These are phyloP conservation scores for Endomychus coccineus DNA, from an alignment of 2,888 invertebrate genomes.

Conservation along the genomic window DNA sequence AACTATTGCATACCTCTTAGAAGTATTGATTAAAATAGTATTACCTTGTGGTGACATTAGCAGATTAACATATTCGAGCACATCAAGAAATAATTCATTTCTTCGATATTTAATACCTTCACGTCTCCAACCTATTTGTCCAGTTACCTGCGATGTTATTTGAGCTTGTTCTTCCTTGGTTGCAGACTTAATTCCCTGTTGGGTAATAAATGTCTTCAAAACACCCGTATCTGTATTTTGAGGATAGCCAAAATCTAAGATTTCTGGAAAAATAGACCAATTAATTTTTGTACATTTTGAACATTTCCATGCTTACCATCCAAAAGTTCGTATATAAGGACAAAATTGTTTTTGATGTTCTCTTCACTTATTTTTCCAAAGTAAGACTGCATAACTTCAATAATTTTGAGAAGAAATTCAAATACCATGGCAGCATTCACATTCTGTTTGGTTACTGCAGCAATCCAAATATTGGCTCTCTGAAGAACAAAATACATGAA, in stretches of 20 bases:
- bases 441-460: constrained; percentile 99
- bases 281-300: neutral
- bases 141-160: constrained; percentile 94
- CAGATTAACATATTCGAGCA: constrained; percentile 96
- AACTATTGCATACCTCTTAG: no score
- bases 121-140: constrained; percentile 97
- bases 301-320: constrained; percentile 61
- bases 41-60: constrained; percentile 98
- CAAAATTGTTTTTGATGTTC: constrained; percentile 99
- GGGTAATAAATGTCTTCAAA: constrained; percentile 97
- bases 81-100: constrained; percentile 97
- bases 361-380: constrained; percentile 99
- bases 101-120: constrained; percentile 99
- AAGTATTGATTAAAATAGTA: no score
- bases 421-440: constrained; percentile 99
- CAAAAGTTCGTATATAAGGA: constrained; percentile 95
- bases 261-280: constrained; percentile 58
- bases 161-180: constrained; percentile 99
- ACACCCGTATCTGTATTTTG: constrained; percentile 99
- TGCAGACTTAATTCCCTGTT: constrained; percentile 97
- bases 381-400: constrained; percentile 98
- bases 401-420: constrained; percentile 96
- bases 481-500: constrained; percentile 40
- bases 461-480: constrained; percentile 98
- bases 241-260: constrained; percentile 98